A percentile compares a stretch with the other conserved stretches of the same genome.
These are phyloP conservation scores for Tetrax tetrax DNA, from an alignment of 2,113 vertebrate species.

Conservation along the genomic window DNA sequence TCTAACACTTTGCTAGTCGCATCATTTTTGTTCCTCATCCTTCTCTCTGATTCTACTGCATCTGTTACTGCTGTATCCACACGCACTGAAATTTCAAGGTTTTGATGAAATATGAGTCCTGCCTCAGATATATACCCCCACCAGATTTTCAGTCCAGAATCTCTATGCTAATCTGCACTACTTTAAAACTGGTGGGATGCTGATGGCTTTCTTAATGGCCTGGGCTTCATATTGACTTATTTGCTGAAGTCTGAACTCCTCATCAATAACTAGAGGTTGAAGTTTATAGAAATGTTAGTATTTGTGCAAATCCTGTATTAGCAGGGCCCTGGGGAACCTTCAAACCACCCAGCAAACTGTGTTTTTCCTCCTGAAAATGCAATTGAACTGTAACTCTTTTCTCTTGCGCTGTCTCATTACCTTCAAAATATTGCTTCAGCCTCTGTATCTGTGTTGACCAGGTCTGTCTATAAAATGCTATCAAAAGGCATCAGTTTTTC, in stretches of 20 bases:
- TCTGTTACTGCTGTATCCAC: not conserved
- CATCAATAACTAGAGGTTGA: not conserved
- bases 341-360: not conserved
- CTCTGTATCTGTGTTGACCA: not conserved
- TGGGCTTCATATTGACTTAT: not conserved
- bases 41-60: not conserved
- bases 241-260: not conserved
- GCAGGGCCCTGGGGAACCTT: constrained; percentile 13
- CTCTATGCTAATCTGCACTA: not conserved
- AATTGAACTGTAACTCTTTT: constrained; percentile 26
- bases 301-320: constrained; percentile 2
- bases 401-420: not conserved
- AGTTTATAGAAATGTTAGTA: constrained; percentile 23
- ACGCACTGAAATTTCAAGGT: not conserved
- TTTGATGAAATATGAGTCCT: not conserved
- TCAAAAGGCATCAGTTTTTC: constrained; percentile 16
- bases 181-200: not conserved
- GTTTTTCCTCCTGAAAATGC: constrained; percentile 7
- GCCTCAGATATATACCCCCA: not conserved
- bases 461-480: not conserved
- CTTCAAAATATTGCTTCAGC: constrained; percentile 31
- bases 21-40: not conserved
- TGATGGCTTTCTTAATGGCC: not conserved
- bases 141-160: not conserved
- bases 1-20: not conserved